phyloP scores from a whole-genome alignment of 1,140 invertebrate species.

The Drosophila santomea region DNA sequence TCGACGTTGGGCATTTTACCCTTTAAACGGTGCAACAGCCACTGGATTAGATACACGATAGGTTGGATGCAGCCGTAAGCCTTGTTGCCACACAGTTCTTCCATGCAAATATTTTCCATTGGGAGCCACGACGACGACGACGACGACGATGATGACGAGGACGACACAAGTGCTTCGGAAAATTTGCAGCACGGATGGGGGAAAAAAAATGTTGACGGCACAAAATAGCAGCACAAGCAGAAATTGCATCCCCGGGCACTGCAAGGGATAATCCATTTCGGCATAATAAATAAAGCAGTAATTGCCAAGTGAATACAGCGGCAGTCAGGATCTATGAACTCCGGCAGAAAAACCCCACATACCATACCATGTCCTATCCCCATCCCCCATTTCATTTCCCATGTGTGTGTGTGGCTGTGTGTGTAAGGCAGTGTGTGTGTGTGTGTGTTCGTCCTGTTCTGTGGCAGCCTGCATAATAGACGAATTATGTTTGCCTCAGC shows the following conservation, averaged over 20 bases:
- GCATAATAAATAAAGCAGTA: slow-evolving; percentile 84
- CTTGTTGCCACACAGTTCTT: slow-evolving; percentile 9
- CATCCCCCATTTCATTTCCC: slow-evolving; percentile 10
- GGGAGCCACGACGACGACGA: slow-evolving; percentile 3
- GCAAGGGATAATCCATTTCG: slow-evolving; percentile 80
- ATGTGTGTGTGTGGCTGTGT: slow-evolving; percentile 38
- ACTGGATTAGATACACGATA: slow-evolving; percentile 21
- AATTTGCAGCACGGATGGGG: slow-evolving; percentile 16
- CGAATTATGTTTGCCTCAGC: slow-evolving; percentile 77
- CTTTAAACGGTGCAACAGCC: slow-evolving; percentile 20
- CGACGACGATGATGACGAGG: background rate
- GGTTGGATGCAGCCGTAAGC: slow-evolving; percentile 17
- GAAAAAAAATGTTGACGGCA: slow-evolving; percentile 62
- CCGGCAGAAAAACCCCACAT: slow-evolving; percentile 4
- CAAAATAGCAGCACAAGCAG: slow-evolving; percentile 67
- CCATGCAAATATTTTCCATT: slow-evolving; percentile 27
- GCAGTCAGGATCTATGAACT: slow-evolving; percentile 55
- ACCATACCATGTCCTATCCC: background rate
- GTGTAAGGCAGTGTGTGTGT: slow-evolving; percentile 19
- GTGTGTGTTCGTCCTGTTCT: slow-evolving; percentile 30
- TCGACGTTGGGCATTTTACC: background rate
- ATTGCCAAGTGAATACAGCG: slow-evolving; percentile 73
- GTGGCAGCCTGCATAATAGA: slow-evolving; percentile 61
- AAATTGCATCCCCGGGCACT: slow-evolving; percentile 64
- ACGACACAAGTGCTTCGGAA: slow-evolving; percentile 26